Evolutionary conservation across 2,888 invertebrate species (phyloP), one percentile per base, ranked within the genome.

Genomic region (Sphaerophoria taeniata): DNA sequence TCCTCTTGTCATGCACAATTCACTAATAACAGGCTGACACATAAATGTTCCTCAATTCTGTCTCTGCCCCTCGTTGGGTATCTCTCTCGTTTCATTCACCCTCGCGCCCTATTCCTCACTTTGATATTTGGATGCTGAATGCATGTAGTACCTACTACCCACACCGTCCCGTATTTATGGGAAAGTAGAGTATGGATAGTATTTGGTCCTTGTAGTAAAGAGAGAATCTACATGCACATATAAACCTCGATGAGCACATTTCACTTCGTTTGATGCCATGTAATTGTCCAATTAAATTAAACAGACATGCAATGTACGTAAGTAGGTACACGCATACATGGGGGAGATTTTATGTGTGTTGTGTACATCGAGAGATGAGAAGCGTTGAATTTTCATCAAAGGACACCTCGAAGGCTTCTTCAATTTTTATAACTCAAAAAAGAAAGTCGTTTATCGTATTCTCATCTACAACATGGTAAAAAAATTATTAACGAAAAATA

Each of bases 231-330:
- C 4, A 7, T 45, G 7, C 2, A 1, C 36, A 6, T 39, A 63
- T 74, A 61, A 56, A 47, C 43, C 43, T 67, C 74, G 69, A 78
- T 82, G 86, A 78, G 74, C 86, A 86, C 77, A 77, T 82, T 78
- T 77, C 82, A 81, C 76, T 73, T 77, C 70, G 82, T 74, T 86
- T 77, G 73, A 82, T 82, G 86, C 49, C 76, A 78, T 82, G 86
- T 86, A 86, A 86, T 86, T 86, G 86, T 72, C 86, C 82, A 74
- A 86, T 86, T 86, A 86, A 82, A 86, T 86, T 86, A 86, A 77
- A 77, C 76, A 80, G 80, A 77, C 80, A 77, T 73, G 55, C 45
- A 51, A 14, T n/a, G 49, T 36, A 70, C 24, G 24, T 24, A 24
- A 24, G 24, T 24, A 24, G 24, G 24, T 24, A 24, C 24, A 24